Conservation (phyloP, 1,140 invertebrate species). For the Paraescarpia echinospica region DNA sequence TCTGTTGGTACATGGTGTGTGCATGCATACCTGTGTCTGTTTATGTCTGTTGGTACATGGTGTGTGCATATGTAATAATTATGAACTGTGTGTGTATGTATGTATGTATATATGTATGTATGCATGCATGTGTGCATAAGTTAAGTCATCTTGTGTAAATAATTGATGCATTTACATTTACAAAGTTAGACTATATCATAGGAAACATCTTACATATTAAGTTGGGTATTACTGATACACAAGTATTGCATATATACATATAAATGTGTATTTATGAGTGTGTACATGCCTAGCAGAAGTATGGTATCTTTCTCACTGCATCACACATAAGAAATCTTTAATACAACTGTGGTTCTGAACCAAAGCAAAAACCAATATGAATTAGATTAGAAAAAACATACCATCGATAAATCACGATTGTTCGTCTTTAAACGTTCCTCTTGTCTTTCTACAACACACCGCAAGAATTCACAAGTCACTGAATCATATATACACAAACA, state of each 20-base stretch:
- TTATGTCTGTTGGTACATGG: too few species aligned
- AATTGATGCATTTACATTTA: neutral
- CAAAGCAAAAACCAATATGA: neutral
- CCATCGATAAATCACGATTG: slow-evolving; percentile 94
- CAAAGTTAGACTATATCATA: neutral
- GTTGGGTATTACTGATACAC: neutral
- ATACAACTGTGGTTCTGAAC: neutral
- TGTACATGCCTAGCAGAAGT: neutral
- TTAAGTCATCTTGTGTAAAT: neutral
- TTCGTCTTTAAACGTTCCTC: slow-evolving; percentile 98
- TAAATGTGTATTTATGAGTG: neutral
- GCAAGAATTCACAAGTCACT: neutral
- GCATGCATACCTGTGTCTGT: too few species aligned
- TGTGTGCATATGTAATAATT: too few species aligned
- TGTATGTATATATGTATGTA: neutral
- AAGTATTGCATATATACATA: neutral
- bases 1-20: too few species aligned
- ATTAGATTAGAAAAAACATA: slow-evolving; percentile 36
- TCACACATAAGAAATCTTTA: neutral
- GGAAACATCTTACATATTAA: neutral
- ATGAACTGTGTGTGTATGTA: too few species aligned
- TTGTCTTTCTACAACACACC: slow-evolving; percentile 73
- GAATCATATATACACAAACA: neutral
- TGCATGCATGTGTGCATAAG: neutral
- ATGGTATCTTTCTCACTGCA: neutral